Evolutionary conservation across 2,888 invertebrate species (phyloP), one percentile per base, ranked within the genome.

Genomic region (Loripinus fragilis): DNA sequence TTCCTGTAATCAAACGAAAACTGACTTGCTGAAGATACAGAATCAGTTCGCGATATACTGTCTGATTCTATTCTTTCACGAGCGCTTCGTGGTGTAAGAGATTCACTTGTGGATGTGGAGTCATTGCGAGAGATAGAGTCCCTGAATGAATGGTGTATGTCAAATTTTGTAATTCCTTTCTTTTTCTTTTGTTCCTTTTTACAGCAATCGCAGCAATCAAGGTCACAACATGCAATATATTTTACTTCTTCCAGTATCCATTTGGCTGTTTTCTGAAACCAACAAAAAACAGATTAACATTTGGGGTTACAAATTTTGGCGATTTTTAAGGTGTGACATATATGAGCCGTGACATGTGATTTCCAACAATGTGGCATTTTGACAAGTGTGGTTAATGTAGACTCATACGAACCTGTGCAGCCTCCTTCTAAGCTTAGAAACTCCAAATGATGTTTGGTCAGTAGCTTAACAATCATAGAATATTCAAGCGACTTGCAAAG

Each of bases 91-190:
- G 82, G 80, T 15, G 84, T 81, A 65, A 85, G 74, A 50, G 89
- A 89, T 66, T 91, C 90, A 28, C 86, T 76, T 45, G 85, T 86
- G 75, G 88, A 88, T 17, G 89, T 88, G 23, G 90, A 90, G 75
- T 91, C 90, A 1, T 90, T 85, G 7, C 90, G 76, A 15, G 86
- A 78, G 8, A 82, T 75, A 17, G 88, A 87, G 65, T 91, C 90
- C 17, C 89, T 86, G 81, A 92, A 89, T 15, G 91, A 87, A 80
- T 91, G 91, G 69, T 91, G 90, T 77, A 93, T 92, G 84, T 92
- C 91, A 30, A 86, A 83, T 71, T 92, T 90, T 20, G 85, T 85
- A 60, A 90, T 71, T 42, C 81, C 85, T 81, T 90, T 88, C 70
- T 83, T 77, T 48, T 84, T 84, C 12, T 30, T 68, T 12, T 81